Evolutionary conservation across 2,888 invertebrate species (phyloP), one percentile per base, ranked within the genome.

Genomic region (Coleophora flavipennella): DNA sequence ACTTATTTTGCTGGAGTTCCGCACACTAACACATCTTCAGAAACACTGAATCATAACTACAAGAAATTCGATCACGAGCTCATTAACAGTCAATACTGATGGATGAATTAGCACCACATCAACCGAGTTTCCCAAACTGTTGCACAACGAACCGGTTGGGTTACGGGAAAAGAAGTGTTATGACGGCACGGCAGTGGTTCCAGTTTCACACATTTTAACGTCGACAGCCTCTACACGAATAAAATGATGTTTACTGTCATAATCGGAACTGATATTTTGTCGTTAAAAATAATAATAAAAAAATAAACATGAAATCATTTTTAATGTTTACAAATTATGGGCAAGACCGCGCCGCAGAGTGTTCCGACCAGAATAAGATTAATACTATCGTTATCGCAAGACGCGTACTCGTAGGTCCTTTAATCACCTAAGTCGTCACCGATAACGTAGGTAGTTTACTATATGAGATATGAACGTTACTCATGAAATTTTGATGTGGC

Each of bases 391-490:
- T 77, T 83, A 81, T 80, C 80, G 72, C 63, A 53, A 60, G 3
- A 20, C 55, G 53, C 62, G 73, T 68, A 20, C 55, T 53, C 62
- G 73, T 68, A 62, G 63, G 76, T 78, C 76, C 81, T 80, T 79
- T 77, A 80, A 81, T 80, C 76, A 67, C 56, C 59, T 62, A 60
- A 63, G 70, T 63, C 75, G 77, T 78, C 78, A 74, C 69, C 72
- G 79, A 79, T 80, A 76, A 63, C 57, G 49, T 48, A 48, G 51
- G 49, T 48, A 48, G 51, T 48, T 51, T 50, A 47, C 20, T 20
- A 20, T 20, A 6, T 20, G 53, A 51, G 67, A 67, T 59, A 55
- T 45, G 61, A 69, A 62, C 50, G 49, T 55, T 48, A 35, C 50
- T 45, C 42, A 41, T 6, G 20, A 20, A 34, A 42, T 53, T 51